phyloP scores from a whole-genome alignment of 2,797 vertebrate species.

The Crocidura indochinensis region DNA sequence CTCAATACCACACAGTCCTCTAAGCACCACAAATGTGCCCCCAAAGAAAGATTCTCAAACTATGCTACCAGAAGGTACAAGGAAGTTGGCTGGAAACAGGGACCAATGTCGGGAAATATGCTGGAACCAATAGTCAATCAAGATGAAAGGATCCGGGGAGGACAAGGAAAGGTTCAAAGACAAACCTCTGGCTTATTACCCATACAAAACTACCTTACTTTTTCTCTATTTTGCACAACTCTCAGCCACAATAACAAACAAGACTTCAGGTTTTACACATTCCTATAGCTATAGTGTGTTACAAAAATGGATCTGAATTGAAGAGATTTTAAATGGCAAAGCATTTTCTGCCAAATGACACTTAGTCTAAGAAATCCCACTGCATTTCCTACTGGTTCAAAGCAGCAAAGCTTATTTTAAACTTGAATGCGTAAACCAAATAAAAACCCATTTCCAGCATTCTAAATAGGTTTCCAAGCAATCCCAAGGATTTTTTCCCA shows the following conservation, averaged over 20 bases:
- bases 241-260: not conserved
- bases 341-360: conserved; percentile 64
- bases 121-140: not conserved
- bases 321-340: conserved; percentile 67
- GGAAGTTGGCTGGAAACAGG: not conserved
- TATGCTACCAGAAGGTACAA: not conserved
- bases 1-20: too few species aligned
- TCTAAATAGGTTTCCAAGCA: conserved; percentile 73
- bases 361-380: conserved; percentile 60
- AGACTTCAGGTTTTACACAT: not conserved
- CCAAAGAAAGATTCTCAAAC: not conserved
- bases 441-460: conserved; percentile 49
- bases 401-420: conserved; percentile 71
- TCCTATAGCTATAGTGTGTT: conserved; percentile 10
- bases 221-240: not conserved
- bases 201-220: not conserved
- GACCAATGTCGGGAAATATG: not conserved
- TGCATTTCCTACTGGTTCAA: not conserved
- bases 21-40: too few species aligned
- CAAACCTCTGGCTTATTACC: not conserved
- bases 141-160: not conserved
- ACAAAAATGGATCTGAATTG: conserved; percentile 41
- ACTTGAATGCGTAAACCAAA: conserved; percentile 62
- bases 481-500: conserved; percentile 65
- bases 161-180: conserved; percentile 12